Conservation (phyloP, 2,797 vertebrate genomes). For the Diceros bicornis region DNA sequence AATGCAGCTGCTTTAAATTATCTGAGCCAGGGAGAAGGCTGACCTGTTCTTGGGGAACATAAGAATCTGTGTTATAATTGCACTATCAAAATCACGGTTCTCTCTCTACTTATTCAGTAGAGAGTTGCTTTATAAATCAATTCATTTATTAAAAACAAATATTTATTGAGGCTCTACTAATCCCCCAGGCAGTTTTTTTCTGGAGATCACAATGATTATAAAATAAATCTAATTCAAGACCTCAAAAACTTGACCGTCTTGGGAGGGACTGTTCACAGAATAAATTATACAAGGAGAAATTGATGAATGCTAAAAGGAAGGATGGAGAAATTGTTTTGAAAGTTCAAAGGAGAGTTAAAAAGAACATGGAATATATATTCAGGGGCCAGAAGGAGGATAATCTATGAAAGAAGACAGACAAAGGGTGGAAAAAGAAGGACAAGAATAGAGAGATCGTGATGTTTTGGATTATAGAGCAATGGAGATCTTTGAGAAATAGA, state of each 20-base stretch:
- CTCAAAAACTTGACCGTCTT: not conserved
- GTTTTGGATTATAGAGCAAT: not conserved
- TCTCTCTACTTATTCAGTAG: not conserved
- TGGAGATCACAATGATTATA: not conserved
- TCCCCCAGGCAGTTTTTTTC: not conserved
- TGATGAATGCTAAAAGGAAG: not conserved
- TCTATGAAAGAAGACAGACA: not conserved
- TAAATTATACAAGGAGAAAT: not conserved
- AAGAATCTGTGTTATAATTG: not conserved
- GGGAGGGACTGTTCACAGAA: not conserved
- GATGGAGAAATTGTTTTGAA: not conserved
- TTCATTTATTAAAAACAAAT: slow-evolving; percentile 2
- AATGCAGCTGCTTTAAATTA: not conserved
- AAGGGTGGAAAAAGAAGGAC: not conserved
- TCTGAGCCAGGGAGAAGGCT: not conserved
- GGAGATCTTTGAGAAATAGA: not conserved
- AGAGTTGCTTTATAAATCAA: slow-evolving; percentile 8
- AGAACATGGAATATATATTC: not conserved
- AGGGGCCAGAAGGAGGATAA: not conserved
- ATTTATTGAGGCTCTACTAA: not conserved
- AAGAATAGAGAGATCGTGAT: not conserved
- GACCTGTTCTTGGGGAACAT: not conserved
- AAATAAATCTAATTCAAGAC: not conserved
- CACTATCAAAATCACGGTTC: not conserved
- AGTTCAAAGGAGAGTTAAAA: not conserved